These are phyloP conservation scores for Xenopus petersii DNA, from an alignment of 2,797 vertebrate genomes.

Conservation along the genomic window DNA sequence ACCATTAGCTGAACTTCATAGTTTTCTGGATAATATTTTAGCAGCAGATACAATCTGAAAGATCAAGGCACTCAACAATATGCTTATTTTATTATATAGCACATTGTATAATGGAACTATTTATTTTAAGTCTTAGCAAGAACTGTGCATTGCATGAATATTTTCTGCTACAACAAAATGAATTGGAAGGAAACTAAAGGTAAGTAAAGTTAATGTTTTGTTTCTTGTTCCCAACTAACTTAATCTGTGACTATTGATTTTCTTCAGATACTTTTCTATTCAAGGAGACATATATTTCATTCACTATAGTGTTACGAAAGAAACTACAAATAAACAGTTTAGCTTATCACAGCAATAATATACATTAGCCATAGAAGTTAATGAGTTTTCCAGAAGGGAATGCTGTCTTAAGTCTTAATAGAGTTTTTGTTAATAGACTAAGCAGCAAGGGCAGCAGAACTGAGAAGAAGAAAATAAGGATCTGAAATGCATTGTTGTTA, in stretches of 20 bases:
- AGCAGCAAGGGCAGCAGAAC: constrained; percentile 29
- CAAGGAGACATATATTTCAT: constrained; percentile 18
- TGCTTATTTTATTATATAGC: no score
- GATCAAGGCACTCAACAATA: no score
- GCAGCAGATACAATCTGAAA: no score
- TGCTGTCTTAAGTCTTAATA: constrained; percentile 24
- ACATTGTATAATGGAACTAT: background rate
- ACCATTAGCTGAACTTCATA: no score
- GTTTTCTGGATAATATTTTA: no score
- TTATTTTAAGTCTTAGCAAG: background rate
- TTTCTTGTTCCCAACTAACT: constrained; percentile 16
- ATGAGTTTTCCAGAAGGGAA: constrained; percentile 31
- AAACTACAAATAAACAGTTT: background rate
- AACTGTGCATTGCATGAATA: no score
- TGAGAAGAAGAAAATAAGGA: constrained; percentile 3
- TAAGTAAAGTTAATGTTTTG: constrained; percentile 2
- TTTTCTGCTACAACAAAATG: background rate
- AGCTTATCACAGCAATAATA: constrained; percentile 38
- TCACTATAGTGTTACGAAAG: constrained; percentile 13
- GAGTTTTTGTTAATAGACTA: constrained; percentile 30
- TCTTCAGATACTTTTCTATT: no score
- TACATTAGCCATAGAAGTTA: constrained; percentile 22
- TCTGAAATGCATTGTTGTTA: background rate
- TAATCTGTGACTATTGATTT: no score
- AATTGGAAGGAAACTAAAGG: background rate